Evolutionary conservation across 2,888 invertebrate species (phyloP).

Genomic region (Scaptomyza tumidula): DNA sequence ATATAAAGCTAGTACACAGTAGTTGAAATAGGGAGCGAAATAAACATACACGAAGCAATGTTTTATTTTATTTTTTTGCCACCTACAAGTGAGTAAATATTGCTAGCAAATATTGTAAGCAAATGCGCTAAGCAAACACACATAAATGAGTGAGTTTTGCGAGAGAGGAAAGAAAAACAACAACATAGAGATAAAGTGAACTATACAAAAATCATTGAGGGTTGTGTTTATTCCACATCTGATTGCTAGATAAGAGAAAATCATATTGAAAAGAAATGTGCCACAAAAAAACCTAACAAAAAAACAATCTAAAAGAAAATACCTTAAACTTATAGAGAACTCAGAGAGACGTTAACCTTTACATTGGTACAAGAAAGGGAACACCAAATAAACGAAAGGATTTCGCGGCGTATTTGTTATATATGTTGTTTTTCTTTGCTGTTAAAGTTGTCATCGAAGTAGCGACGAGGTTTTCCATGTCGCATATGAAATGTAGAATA

Average conservation of each 20-base stretch:
- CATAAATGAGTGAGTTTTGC: conserved; percentile 17
- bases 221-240: conserved; percentile 4
- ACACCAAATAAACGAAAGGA: conserved; percentile 44
- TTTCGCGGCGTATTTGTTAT: conserved; percentile 63
- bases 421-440: conserved; percentile 51
- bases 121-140: conserved; percentile 28
- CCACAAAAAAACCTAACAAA: conserved; percentile 48
- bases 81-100: conserved; percentile 72
- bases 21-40: conserved; percentile 6
- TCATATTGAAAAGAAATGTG: conserved; percentile 65
- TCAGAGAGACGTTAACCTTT: neutral
- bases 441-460: conserved; percentile 38
- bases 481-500: conserved; percentile 12
- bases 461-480: conserved; percentile 1
- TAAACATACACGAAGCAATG: conserved; percentile 40
- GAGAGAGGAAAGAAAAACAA: neutral
- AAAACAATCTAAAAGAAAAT: neutral
- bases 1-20: conserved; percentile 11
- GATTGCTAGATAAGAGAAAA: conserved; percentile 35
- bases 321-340: neutral
- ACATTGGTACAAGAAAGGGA: neutral
- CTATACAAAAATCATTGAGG: conserved; percentile 7
- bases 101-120: conserved; percentile 55
- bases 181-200: too few species aligned
- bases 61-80: conserved; percentile 40